phyloP scores from a whole-genome alignment of 30 jellyfish, hydroid and myxozoan species.

The Rhopilema esculentum region DNA sequence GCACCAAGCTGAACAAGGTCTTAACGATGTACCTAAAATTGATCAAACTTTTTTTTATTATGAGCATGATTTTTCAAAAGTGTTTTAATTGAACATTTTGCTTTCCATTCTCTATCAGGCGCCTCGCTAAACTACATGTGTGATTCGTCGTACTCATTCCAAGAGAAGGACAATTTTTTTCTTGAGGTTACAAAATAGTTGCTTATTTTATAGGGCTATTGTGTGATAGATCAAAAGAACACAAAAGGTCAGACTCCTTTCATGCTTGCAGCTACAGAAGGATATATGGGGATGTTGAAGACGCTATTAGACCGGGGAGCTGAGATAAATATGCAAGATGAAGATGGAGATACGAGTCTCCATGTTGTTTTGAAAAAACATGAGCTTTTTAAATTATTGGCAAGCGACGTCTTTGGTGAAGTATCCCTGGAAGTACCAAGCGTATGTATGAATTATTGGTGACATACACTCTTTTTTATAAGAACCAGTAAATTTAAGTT shows the following conservation, averaged over 20 bases:
- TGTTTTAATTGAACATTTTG: too few relatives aligned
- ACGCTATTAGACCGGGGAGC: conserved; percentile 42
- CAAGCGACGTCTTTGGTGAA: conserved; percentile 38
- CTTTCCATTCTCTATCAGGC: too few relatives aligned
- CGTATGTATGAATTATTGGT: background rate
- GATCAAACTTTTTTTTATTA: too few relatives aligned
- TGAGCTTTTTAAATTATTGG: conserved; percentile 7
- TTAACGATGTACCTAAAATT: too few relatives aligned
- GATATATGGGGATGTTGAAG: conserved; percentile 51
- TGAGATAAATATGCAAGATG: conserved; percentile 7
- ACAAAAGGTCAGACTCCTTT: conserved; percentile 44
- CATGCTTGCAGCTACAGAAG: conserved; percentile 47
- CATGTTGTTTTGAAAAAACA: conserved; percentile 23
- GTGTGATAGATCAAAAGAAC: conserved; percentile 21
- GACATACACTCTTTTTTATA: background rate
- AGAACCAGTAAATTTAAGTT: too few relatives aligned
- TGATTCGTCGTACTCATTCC: too few relatives aligned
- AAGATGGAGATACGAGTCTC: conserved; percentile 50
- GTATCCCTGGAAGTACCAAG: conserved; percentile 36
- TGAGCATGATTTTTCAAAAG: too few relatives aligned
- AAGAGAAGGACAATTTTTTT: too few relatives aligned
- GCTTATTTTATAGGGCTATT: background rate
- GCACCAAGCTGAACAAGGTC: too few relatives aligned
- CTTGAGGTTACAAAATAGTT: too few relatives aligned
- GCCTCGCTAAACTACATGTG: too few relatives aligned